Percentiles rank a stretch among this genome's conserved stretches.
phyloP scores from a whole-genome alignment of 2,888 invertebrate genomes.

The Dolichopus griseipennis region DNA sequence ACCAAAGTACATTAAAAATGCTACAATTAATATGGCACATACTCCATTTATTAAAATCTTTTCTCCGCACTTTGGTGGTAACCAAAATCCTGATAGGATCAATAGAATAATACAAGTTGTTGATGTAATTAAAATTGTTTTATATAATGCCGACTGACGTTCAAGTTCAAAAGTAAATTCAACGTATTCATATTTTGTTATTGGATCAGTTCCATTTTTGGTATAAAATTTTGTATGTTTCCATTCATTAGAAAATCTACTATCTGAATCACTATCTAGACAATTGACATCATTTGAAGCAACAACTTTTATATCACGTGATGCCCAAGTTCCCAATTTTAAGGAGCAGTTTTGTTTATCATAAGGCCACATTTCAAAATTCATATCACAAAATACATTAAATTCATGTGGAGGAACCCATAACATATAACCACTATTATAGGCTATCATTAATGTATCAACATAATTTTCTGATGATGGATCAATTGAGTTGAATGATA shows the following conservation, averaged over 20 bases:
- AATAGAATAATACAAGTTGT: constrained; percentile 53
- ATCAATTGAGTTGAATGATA: constrained; percentile 48
- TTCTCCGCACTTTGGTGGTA: constrained; percentile 52
- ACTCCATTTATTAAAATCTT: constrained; percentile 50
- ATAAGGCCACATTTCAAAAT: constrained; percentile 65
- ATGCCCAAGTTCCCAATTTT: constrained; percentile 66
- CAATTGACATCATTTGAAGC: constrained; percentile 26
- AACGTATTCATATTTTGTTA: constrained; percentile 29
- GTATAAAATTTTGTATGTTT: constrained; percentile 40
- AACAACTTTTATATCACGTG: constrained; percentile 52
- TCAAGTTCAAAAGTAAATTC: constrained; percentile 37
- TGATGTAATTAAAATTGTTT: constrained; percentile 54
- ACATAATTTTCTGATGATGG: constrained; percentile 14
- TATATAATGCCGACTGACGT: constrained; percentile 53
- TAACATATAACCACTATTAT: constrained; percentile 47
- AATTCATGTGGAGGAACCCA: constrained; percentile 65
- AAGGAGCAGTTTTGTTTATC: constrained; percentile 61
- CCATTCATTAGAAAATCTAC: constrained; percentile 32
- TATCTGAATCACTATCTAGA: constrained; percentile 28
- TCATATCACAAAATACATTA: constrained; percentile 53
- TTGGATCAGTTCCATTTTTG: constrained; percentile 21
- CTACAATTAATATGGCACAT: constrained; percentile 47
- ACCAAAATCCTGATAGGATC: constrained; percentile 53
- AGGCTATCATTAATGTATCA: constrained; percentile 23
- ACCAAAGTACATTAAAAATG: constrained; percentile 51